Base-by-base conservation (phyloP, 1,140 invertebrate species). In the Drosophila fuyamai region DNA sequence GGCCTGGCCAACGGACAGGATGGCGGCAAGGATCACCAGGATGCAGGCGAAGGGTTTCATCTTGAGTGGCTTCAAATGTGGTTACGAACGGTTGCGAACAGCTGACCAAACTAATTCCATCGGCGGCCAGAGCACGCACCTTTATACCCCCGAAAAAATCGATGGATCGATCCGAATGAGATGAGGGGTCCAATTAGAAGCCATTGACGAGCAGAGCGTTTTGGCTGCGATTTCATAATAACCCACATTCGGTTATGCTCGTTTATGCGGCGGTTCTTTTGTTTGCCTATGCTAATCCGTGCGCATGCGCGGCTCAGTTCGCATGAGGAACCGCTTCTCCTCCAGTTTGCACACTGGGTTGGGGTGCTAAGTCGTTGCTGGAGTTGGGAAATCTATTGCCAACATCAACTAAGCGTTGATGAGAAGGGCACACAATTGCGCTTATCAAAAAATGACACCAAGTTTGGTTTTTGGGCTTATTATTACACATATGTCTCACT, bases 11-110 rank as follows among this genome's bases (percentile, higher is more conserved):
- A 60, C 59, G 73, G 81, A 79, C 46, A 89, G 63, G 36, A 91
- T 14, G 47, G 83, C 66, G 51, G 76, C 81, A 13, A 91, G 73
- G 72, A 88, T 82, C 59, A 89, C 76, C 57, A 89, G 72, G 63
- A 91, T 83, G 71, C 81, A 89, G 66, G 79, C 44, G 66, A 91
- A 91, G 53, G 89, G 79, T 71, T 89, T 91, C 89, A 91, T 91
- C 36, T 58, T 61, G 51, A 59, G 53, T 35, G 41, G 48, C 36
- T 38, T 38, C 40, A 27, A 38, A 44, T 16, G 53, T 48, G 43
- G 23, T 38, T 18, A 47, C 58, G 36, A 60, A 58, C 78, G 55
- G 43, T 57, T 61, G 35, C 56, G 44, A 65, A 61, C 54, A 74
- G 74, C 53, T 84, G 85, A 71, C 63, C 68, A 88, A 90, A 91